Percentiles rank a stretch among this genome's conserved stretches.
These are phyloP conservation scores for Drosophila kurseongensis DNA, from an alignment of 1,140 invertebrate species.

Conservation along the genomic window DNA sequence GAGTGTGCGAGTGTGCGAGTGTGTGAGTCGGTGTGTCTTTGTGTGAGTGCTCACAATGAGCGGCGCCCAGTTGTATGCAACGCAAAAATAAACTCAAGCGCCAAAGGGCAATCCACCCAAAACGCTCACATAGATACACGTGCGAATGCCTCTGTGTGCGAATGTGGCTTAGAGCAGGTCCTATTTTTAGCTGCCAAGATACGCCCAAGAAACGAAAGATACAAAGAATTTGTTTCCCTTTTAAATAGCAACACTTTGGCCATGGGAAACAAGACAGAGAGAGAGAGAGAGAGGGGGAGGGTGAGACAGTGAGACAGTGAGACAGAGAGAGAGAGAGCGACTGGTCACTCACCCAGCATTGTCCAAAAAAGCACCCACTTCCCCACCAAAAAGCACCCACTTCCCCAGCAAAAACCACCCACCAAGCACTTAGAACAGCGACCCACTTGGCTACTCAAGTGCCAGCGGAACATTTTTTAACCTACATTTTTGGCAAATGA, in stretches of 20 bases:
- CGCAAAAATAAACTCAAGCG: conserved; percentile 59
- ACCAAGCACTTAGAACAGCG: conserved; percentile 42
- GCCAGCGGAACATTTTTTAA: conserved; percentile 64
- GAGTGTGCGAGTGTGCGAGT: not conserved
- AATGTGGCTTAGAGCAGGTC: conserved; percentile 21
- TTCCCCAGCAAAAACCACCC: not conserved
- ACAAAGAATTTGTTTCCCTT: conserved; percentile 31
- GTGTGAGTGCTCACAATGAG: conserved; percentile 25
- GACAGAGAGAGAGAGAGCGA: not conserved
- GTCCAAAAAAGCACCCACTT: not conserved
- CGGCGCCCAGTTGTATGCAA: conserved; percentile 51
- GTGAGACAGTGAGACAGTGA: not conserved
- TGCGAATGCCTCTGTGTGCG: not conserved
- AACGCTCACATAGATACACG: conserved; percentile 16
- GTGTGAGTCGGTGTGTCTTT: conserved; percentile 1
- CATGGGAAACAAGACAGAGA: not conserved
- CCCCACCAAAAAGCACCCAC: not conserved
- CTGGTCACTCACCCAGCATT: conserved; percentile 47
- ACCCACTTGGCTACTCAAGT: conserved; percentile 61
- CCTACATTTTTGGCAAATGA: conserved; percentile 74
- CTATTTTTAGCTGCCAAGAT: conserved; percentile 56
- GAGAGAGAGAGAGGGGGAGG: not conserved
- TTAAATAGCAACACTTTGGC: conserved; percentile 41
- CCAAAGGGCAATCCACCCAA: conserved; percentile 50
- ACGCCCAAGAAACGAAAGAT: conserved; percentile 24